phyloP scores from a whole-genome alignment of 2,113 vertebrate genomes.

The Pardalotus punctatus region DNA sequence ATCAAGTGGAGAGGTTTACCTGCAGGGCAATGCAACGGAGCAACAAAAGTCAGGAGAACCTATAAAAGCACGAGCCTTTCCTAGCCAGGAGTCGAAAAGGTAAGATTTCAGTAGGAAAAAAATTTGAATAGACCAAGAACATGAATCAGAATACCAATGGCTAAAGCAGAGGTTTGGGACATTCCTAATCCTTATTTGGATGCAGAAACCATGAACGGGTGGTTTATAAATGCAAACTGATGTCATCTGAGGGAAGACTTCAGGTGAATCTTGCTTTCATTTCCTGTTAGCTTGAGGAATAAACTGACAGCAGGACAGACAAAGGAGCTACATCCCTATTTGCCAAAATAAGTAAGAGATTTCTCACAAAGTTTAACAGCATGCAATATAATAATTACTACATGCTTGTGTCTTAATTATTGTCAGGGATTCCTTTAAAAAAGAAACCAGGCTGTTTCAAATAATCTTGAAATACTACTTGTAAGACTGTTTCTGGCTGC shows the following conservation, averaged over 20 bases:
- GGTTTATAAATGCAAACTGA: constrained; percentile 25
- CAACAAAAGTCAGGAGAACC: constrained; percentile 1
- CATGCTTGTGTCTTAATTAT: neutral
- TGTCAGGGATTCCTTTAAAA: neutral
- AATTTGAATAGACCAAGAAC: neutral
- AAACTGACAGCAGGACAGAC: neutral
- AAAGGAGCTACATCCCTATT: neutral
- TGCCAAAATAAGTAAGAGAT: neutral
- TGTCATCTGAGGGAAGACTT: neutral
- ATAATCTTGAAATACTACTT: neutral
- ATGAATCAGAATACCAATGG: constrained; percentile 12
- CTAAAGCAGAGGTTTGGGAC: constrained; percentile 11
- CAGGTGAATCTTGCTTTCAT: constrained; percentile 31
- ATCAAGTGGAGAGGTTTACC: neutral
- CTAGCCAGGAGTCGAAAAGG: neutral
- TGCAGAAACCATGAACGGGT: neutral
- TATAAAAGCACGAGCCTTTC: neutral
- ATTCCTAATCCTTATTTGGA: constrained; percentile 17
- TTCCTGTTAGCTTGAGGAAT: neutral
- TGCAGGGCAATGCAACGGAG: neutral
- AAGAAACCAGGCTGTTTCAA: neutral
- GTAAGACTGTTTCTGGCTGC: neutral
- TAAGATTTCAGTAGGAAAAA: neutral
- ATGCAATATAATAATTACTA: neutral
- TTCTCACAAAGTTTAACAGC: neutral